Evolutionary conservation across 2,113 vertebrate genomes (phyloP), one percentile per base, ranked within the genome.

Genomic region (Mustelus asterias): DNA sequence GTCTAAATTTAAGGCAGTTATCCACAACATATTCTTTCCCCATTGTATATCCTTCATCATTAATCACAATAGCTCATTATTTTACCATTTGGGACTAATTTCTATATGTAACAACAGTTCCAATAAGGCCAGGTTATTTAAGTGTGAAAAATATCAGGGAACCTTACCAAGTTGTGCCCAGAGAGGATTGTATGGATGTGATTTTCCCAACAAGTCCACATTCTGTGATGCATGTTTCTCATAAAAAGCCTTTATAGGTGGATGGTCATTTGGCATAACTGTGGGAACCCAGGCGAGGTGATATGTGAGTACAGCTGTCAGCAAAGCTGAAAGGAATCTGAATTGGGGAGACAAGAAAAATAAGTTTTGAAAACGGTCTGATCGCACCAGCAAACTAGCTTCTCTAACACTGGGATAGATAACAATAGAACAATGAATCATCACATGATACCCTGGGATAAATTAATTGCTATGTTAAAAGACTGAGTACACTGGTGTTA

Each of bases 281-380:
- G 98, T 99, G 33, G 98, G 98, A 5, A 99, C 98, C 98, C 98
- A 99, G 88, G 98, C 98, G 97, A 99, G 97, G 95, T 99, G 98
- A 96, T 99, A 98, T 0, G 98, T 99, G 96, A 99, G 97, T 96
- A 99, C 98, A 0, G 98, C 98, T 0, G 98, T 98, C 96, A 99
- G 96, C 67, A 99, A 97, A 96, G 98, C 98, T 95, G 98, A 97
- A 96, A 99, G 98, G 95, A 99, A 99, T 97, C 98, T 99, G 93
- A 95, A 54, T 78, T 48, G 24, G 65, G 89, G 67, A n/a, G n/a
- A 37, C 44, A 78, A 41, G 16, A 33, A 80, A 86, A 14, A 63
- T 44, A 48, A 95, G 29, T 16, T 65, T 65, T 65, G 18, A 63
- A 44, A 95, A 86, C n/a, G 4, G 26, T 37, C 37, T 65, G 1